Evolutionary conservation across 2,113 vertebrate genomes (phyloP).

Genomic region (Junco hyemalis): DNA sequence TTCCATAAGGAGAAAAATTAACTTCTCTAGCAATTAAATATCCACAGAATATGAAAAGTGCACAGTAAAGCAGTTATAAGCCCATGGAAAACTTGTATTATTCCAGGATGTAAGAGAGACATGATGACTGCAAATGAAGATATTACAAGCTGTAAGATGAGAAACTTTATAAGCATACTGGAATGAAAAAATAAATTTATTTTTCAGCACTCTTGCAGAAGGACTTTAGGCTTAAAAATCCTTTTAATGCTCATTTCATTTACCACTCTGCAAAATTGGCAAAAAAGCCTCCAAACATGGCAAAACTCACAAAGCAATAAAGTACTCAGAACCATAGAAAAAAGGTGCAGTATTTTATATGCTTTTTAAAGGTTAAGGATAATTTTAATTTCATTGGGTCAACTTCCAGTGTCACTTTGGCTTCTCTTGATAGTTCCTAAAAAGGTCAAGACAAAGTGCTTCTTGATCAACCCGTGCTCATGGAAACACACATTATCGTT

Average conservation of each 20-base stretch:
- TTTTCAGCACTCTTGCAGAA: neutral
- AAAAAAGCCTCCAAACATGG: rapidly evolving
- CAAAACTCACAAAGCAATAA: neutral
- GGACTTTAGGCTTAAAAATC: neutral
- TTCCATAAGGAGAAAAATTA: constrained; percentile 42
- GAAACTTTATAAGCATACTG: neutral
- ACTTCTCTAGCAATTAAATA: constrained; percentile 20
- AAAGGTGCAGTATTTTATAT: neutral
- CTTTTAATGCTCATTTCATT: neutral
- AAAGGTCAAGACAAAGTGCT: constrained; percentile 5
- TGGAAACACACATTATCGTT: neutral
- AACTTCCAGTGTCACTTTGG: neutral
- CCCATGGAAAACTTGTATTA: neutral
- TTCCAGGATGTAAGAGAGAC: neutral
- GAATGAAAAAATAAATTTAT: neutral
- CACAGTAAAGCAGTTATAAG: neutral
- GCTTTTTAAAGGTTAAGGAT: neutral
- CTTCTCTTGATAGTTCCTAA: neutral
- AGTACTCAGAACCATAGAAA: neutral
- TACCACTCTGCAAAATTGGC: neutral
- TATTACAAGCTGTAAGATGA: neutral
- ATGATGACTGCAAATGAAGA: neutral
- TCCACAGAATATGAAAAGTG: neutral
- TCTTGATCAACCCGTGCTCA: neutral
- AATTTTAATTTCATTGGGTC: neutral